These are phyloP conservation scores for Troides oblongomaculatus DNA, from an alignment of 2,888 invertebrate genomes.

Conservation along the genomic window DNA sequence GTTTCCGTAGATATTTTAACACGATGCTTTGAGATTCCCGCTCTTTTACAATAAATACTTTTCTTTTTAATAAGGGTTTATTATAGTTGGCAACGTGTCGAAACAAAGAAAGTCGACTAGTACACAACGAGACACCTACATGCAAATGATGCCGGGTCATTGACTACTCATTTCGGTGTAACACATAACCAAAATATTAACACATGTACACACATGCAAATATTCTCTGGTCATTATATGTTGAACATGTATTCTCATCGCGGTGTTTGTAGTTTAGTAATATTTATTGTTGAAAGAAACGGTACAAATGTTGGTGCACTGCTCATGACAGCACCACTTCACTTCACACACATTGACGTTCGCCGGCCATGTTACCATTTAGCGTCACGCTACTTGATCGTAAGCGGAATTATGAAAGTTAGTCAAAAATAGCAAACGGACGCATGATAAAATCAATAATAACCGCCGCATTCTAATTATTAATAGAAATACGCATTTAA, in stretches of 20 bases:
- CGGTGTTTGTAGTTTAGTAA: constrained; percentile 39
- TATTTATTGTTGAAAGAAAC: constrained; percentile 35
- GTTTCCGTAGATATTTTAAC: constrained; percentile 32
- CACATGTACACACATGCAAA: constrained; percentile 38
- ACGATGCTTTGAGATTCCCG: constrained; percentile 40
- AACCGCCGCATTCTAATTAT: constrained; percentile 37
- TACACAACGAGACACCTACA: constrained; percentile 57
- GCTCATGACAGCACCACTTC: constrained; percentile 42
- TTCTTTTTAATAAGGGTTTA: constrained; percentile 26
- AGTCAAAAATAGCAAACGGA: constrained; percentile 55
- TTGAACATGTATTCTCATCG: constrained; percentile 31
- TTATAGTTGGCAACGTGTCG: constrained; percentile 38
- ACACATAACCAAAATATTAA: constrained; percentile 50
- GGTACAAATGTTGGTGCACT: constrained; percentile 39
- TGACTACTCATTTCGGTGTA: constrained; percentile 57
- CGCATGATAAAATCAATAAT: constrained; percentile 60
- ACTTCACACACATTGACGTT: constrained; percentile 57
- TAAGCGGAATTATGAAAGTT: constrained; percentile 59
- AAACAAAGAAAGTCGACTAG: constrained; percentile 58
- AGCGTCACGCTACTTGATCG: constrained; percentile 74
- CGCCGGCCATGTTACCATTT: constrained; percentile 76
- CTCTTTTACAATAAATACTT: constrained; percentile 36
- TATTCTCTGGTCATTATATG: no score
- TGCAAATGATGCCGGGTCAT: constrained; percentile 74
- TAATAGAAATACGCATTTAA: constrained; percentile 35